phyloP scores from a whole-genome alignment of 1,140 invertebrate genomes.

The Parapsyche elsis region DNA sequence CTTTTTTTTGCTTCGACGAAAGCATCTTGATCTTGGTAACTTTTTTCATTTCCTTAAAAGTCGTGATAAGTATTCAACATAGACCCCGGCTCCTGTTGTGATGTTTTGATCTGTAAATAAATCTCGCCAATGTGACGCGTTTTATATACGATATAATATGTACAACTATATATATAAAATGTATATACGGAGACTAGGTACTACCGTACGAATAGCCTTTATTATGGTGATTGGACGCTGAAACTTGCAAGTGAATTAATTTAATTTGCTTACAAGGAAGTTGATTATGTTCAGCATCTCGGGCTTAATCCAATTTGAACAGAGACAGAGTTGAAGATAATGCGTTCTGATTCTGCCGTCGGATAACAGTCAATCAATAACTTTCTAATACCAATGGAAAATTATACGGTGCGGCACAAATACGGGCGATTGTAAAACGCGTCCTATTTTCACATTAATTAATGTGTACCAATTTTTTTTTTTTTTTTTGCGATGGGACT shows the following conservation, averaged over 20 bases:
- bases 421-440: too few relatives aligned
- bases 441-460: too few relatives aligned
- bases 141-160: not conserved
- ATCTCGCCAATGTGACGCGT: not conserved
- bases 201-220: not conserved
- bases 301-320: slow-evolving; percentile 19
- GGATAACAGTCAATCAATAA: slow-evolving; percentile 25
- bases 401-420: too few relatives aligned
- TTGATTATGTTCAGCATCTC: slow-evolving; percentile 28
- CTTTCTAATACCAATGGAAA: not conserved
- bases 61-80: not conserved
- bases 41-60: slow-evolving; percentile 8
- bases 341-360: slow-evolving; percentile 18
- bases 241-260: slow-evolving; percentile 27
- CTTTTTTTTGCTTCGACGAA: too few relatives aligned
- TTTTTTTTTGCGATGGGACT: slow-evolving; percentile 12
- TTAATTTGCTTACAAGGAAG: slow-evolving; percentile 13
- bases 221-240: slow-evolving; percentile 23
- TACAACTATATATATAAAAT: slow-evolving; percentile 18
- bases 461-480: not conserved
- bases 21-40: not conserved
- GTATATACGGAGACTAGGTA: not conserved
- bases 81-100: not conserved
- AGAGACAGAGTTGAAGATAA: slow-evolving; percentile 12
- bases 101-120: not conserved